Percentiles rank a stretch among this genome's conserved stretches.
These are phyloP conservation scores for Jacana jacana DNA, from an alignment of 2,113 vertebrate genomes.

Conservation along the genomic window DNA sequence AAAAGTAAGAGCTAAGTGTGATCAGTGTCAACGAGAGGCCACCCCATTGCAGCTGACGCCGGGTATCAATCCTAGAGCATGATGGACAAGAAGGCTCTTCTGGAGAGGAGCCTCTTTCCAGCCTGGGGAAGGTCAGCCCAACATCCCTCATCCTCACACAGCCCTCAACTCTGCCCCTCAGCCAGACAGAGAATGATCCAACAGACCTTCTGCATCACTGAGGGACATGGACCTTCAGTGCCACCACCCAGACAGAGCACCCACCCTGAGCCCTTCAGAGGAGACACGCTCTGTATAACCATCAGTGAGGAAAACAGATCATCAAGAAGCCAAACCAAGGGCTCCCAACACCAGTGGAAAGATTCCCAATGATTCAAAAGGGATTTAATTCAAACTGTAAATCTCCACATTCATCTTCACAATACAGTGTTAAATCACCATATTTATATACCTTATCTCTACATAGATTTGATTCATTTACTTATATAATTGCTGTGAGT, in stretches of 20 bases:
- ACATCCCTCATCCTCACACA: neutral
- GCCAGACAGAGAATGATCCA: neutral
- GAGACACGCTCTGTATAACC: neutral
- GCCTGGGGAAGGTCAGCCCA: neutral
- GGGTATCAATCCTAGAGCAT: neutral
- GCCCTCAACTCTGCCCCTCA: neutral
- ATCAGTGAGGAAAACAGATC: neutral
- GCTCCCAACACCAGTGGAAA: neutral
- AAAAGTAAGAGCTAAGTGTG: neutral
- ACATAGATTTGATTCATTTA: neutral
- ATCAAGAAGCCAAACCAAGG: neutral
- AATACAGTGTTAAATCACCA: neutral
- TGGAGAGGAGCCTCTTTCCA: neutral
- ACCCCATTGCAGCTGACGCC: neutral
- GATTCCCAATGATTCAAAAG: neutral
- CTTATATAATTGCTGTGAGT: neutral
- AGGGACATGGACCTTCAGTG: neutral
- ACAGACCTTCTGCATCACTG: rapidly evolving
- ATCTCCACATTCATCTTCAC: neutral
- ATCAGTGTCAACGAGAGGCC: neutral
- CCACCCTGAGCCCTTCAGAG: neutral
- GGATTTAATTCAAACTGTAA: neutral
- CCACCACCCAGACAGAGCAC: neutral
- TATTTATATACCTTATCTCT: neutral
- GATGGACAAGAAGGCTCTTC: neutral